Percentiles rank a stretch among this genome's conserved stretches.
Conservation (phyloP, 2,888 invertebrate genomes). For the Pandemis corylana region DNA sequence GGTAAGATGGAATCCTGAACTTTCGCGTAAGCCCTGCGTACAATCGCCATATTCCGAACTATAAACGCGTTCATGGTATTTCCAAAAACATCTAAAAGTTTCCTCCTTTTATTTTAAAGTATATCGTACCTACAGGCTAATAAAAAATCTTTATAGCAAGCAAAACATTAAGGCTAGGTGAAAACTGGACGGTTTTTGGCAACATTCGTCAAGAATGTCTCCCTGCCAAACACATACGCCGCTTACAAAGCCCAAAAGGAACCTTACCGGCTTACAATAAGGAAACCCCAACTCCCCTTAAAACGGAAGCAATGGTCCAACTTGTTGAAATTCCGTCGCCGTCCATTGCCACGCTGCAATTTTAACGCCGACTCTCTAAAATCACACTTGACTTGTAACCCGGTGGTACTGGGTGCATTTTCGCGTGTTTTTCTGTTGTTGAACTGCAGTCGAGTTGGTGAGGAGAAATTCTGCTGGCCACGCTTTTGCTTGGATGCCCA, state of each 20-base stretch:
- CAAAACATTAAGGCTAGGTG: slow-evolving; percentile 79
- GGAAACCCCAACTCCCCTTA: slow-evolving; percentile 50
- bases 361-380: slow-evolving; percentile 59
- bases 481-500: slow-evolving; percentile 76
- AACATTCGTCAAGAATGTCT: slow-evolving; percentile 81
- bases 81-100: too few relatives aligned
- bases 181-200: slow-evolving; percentile 81
- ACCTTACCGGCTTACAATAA: slow-evolving; percentile 60
- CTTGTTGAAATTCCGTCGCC: slow-evolving; percentile 83
- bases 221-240: slow-evolving; percentile 49
- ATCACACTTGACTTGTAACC: slow-evolving; percentile 58
- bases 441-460: slow-evolving; percentile 50
- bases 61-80: too few relatives aligned
- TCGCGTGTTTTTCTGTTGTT: slow-evolving; percentile 49
- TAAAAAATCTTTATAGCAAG: slow-evolving; percentile 55
- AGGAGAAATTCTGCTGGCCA: slow-evolving; percentile 77
- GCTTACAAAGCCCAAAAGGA: slow-evolving; percentile 50
- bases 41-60: too few relatives aligned
- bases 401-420: slow-evolving; percentile 59
- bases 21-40: too few relatives aligned
- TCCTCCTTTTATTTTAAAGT: not conserved
- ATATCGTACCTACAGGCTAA: slow-evolving; percentile 42
- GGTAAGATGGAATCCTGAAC: too few relatives aligned
- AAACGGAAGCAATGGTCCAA: slow-evolving; percentile 68
- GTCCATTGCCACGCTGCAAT: slow-evolving; percentile 72